Evolutionary conservation across 2,797 vertebrate genomes (phyloP).

Genomic region (Microhierax caerulescens): DNA sequence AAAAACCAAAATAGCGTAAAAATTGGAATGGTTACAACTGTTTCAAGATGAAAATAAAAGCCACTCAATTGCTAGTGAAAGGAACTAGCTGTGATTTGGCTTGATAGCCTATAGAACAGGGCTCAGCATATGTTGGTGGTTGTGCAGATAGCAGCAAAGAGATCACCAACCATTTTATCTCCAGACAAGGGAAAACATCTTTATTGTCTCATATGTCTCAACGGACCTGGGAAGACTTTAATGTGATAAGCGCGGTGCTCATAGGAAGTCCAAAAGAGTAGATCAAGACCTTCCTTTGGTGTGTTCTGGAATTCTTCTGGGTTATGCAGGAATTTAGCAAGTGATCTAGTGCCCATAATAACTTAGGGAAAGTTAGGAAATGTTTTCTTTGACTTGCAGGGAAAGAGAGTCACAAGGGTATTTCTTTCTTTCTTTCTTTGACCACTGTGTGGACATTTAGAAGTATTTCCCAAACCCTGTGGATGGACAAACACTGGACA

Average conservation of each 20-base stretch:
- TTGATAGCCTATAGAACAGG: conserved; percentile 33
- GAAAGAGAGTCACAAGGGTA: not conserved
- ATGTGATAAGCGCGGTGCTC: not conserved
- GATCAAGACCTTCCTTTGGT: not conserved
- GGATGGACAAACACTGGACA: not conserved
- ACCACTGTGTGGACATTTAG: not conserved
- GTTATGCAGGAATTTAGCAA: not conserved
- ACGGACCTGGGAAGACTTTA: not conserved
- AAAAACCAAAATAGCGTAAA: conserved; percentile 47
- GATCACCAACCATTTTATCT: not conserved
- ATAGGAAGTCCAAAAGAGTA: not conserved
- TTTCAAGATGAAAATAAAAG: conserved; percentile 52
- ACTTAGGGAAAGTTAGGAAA: not conserved
- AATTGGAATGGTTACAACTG: conserved; percentile 33
- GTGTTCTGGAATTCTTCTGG: not conserved
- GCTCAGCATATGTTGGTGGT: conserved; percentile 31
- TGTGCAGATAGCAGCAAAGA: conserved; percentile 4
- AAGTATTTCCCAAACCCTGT: not conserved
- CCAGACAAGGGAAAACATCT: not conserved
- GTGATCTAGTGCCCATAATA: not conserved
- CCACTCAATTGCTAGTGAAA: conserved; percentile 50
- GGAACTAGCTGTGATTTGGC: conserved; percentile 51
- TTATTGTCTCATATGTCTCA: not conserved
- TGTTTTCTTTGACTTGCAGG: not conserved
- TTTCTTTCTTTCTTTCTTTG: not conserved